phyloP scores from a whole-genome alignment of 2,797 vertebrate species.

The Anguilla megastoma region DNA sequence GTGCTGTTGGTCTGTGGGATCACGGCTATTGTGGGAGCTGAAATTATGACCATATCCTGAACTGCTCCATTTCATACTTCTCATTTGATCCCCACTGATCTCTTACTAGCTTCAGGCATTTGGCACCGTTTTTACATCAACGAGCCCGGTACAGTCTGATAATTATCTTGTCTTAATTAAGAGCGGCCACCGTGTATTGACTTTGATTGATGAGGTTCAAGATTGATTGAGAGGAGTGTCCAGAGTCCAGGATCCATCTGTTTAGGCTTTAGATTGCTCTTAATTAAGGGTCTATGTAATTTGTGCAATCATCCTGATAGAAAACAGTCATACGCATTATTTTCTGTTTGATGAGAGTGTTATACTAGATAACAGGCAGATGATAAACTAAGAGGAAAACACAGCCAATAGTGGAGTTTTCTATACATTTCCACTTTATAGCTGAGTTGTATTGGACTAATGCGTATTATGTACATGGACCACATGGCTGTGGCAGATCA shows the following conservation, averaged over 20 bases:
- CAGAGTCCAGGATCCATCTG: slow-evolving; percentile 55
- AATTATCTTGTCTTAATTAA: slow-evolving; percentile 76
- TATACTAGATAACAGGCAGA: not conserved
- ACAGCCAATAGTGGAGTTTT: not conserved
- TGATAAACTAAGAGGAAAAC: not conserved
- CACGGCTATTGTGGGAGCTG: not conserved
- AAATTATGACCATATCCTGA: not conserved
- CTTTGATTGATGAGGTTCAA: slow-evolving; percentile 72
- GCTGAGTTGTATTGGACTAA: not conserved
- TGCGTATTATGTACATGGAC: not conserved
- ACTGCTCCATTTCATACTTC: not conserved
- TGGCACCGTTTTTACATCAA: slow-evolving; percentile 76
- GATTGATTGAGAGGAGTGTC: slow-evolving; percentile 71
- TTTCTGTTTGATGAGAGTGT: not conserved
- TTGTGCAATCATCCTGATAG: not conserved
- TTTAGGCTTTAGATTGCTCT: slow-evolving; percentile 46
- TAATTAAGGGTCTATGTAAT: slow-evolving; percentile 31
- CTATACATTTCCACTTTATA: not conserved
- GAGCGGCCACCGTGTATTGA: slow-evolving; percentile 68
- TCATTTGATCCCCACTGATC: slow-evolving; percentile 1
- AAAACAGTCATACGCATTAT: not conserved
- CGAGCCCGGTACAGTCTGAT: slow-evolving; percentile 73
- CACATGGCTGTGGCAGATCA: not conserved
- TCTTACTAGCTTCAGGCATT: slow-evolving; percentile 64
- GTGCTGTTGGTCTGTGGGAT: not conserved